Percentiles rank a stretch among this genome's conserved stretches.
phyloP scores from a whole-genome alignment of 2,888 invertebrate species.

The Tetramorium bicarinatum region DNA sequence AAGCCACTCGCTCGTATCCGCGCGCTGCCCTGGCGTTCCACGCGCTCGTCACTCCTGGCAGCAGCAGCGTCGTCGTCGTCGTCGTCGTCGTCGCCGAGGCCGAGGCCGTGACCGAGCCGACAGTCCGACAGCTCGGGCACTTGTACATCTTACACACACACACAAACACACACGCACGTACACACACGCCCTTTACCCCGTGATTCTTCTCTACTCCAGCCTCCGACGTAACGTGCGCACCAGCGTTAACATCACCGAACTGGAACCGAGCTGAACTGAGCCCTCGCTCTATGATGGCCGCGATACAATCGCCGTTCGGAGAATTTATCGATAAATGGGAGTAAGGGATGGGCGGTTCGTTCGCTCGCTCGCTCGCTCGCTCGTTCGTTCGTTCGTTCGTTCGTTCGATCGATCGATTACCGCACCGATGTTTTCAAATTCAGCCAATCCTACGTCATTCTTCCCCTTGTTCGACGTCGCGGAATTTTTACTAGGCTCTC shows the following conservation, averaged over 20 bases:
- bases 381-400: not conserved
- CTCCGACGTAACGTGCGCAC: not conserved
- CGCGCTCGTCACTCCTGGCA: constrained; percentile 66
- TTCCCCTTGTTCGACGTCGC: not conserved
- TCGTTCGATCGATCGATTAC: constrained; percentile 23
- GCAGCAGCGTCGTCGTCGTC: constrained; percentile 17
- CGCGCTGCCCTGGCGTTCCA: constrained; percentile 56
- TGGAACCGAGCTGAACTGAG: not conserved
- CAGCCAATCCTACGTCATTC: not conserved
- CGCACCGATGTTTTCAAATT: constrained; percentile 16
- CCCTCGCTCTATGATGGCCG: constrained; percentile 17
- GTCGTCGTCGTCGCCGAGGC: constrained; percentile 62
- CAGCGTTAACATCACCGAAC: not conserved
- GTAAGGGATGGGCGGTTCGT: constrained; percentile 16
- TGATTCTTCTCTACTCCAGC: not conserved
- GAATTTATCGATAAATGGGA: constrained; percentile 16
- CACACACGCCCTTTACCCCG: constrained; percentile 61
- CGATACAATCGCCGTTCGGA: constrained; percentile 23
- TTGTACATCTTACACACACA: constrained; percentile 76
- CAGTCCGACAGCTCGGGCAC: constrained; percentile 69
- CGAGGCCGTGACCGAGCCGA: constrained; percentile 62
- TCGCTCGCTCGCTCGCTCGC: constrained; percentile 14
- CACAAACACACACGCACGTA: constrained; percentile 20
- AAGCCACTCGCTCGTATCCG: constrained; percentile 69
- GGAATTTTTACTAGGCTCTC: constrained; percentile 1